These are phyloP conservation scores for Xanthostigma xanthostigma DNA, from an alignment of 2,888 invertebrate genomes.

Conservation along the genomic window DNA sequence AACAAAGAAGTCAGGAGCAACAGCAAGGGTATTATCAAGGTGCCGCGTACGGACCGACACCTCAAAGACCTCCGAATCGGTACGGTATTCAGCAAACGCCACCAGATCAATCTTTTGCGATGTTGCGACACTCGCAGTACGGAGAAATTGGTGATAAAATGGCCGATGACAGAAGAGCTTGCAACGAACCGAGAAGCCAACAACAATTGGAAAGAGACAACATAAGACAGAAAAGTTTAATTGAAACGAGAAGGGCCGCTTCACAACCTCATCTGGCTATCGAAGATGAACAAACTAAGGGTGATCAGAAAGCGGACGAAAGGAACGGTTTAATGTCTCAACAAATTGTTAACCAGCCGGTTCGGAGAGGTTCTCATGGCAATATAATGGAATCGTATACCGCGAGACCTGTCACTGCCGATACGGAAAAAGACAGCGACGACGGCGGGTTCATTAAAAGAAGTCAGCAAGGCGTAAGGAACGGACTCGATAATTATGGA, in stretches of 20 bases:
- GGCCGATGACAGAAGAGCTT: constrained; percentile 11
- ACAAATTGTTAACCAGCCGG: constrained; percentile 24
- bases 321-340: constrained; percentile 26
- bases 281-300: constrained; percentile 26
- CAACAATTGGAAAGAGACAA: constrained; percentile 47
- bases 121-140: constrained; percentile 15
- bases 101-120: constrained; percentile 20
- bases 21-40: constrained; percentile 21
- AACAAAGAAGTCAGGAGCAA: constrained; percentile 37
- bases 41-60: constrained; percentile 8
- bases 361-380: constrained; percentile 41
- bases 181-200: constrained; percentile 38
- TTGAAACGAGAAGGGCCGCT: constrained; percentile 40
- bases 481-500: constrained; percentile 14
- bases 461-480: constrained; percentile 3
- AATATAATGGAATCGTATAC: constrained; percentile 36
- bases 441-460: constrained; percentile 44
- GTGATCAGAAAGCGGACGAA: constrained; percentile 22
- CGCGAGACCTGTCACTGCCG: constrained; percentile 16
- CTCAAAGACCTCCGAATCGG: constrained; percentile 17
- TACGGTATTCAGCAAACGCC: constrained; percentile 15
- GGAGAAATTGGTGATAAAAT: constrained; percentile 13
- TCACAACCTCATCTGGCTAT: constrained; percentile 53
- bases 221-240: constrained; percentile 37
- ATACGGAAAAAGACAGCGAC: constrained; percentile 38